Evolutionary conservation across 2,113 vertebrate species (phyloP).

Genomic region (Mobula hypostoma): DNA sequence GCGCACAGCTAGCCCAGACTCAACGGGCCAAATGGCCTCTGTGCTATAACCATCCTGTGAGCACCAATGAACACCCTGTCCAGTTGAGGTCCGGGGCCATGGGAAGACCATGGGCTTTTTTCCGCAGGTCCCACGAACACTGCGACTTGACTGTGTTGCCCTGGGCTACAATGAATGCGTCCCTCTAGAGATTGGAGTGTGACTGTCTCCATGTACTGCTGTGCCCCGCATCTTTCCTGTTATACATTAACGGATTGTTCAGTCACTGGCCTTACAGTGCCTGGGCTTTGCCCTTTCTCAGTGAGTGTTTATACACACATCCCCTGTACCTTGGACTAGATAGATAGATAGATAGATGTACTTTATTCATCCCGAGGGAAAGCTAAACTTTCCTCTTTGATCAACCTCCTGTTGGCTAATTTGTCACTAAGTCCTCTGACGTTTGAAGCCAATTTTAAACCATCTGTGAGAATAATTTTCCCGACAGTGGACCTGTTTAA

Average conservation of each 20-base stretch:
- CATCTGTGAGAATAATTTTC: no score
- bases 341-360: no score
- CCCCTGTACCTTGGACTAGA: not conserved
- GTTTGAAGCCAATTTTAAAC: no score
- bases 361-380: no score
- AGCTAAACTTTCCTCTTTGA: not conserved
- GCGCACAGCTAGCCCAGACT: no score
- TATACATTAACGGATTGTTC: not conserved
- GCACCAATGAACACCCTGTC: not conserved
- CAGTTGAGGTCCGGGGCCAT: not conserved
- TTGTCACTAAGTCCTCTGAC: no score
- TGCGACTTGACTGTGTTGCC: not conserved
- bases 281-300: not conserved
- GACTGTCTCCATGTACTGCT: not conserved
- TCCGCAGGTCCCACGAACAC: not conserved
- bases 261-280: not conserved
- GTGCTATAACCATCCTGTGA: no score
- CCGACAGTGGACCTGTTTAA: no score
- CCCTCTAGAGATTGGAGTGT: not conserved
- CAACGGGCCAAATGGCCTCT: no score
- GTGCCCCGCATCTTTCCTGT: not conserved
- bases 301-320: not conserved
- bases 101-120: no score
- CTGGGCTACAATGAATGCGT: not conserved
- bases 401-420: not conserved